These are phyloP conservation scores for Spea hammondii DNA, from an alignment of 2,797 vertebrate species.

Conservation along the genomic window DNA sequence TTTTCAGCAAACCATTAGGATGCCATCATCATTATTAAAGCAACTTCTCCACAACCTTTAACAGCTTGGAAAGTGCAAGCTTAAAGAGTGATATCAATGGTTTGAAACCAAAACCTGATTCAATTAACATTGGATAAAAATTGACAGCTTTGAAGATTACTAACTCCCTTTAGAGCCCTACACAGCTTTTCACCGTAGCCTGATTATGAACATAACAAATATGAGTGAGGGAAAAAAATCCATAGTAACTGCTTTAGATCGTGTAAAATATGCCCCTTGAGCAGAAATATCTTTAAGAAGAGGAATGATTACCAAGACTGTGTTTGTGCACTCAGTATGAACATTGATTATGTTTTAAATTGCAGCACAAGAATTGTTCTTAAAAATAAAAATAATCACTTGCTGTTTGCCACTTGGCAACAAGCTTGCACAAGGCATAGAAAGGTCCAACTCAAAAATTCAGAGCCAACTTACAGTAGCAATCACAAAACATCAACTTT, in stretches of 20 bases:
- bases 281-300: background rate
- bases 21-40: background rate
- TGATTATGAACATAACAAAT: background rate
- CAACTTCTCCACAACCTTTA: background rate
- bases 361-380: no score
- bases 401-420: no score
- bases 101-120: background rate
- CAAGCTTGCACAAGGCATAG: no score
- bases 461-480: no score
- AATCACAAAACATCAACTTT: no score
- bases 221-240: constrained; percentile 1
- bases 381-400: no score
- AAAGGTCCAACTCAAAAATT: no score
- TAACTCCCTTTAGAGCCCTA: background rate
- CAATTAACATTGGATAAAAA: background rate
- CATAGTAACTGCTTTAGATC: background rate
- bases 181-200: background rate
- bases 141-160: background rate
- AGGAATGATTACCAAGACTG: background rate
- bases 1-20: background rate
- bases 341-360: background rate
- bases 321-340: background rate
- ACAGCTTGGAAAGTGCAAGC: background rate
- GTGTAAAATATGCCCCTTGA: background rate
- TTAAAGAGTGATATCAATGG: background rate